Conservation (phyloP, 2,888 invertebrate genomes). For the Apamea sordens region DNA sequence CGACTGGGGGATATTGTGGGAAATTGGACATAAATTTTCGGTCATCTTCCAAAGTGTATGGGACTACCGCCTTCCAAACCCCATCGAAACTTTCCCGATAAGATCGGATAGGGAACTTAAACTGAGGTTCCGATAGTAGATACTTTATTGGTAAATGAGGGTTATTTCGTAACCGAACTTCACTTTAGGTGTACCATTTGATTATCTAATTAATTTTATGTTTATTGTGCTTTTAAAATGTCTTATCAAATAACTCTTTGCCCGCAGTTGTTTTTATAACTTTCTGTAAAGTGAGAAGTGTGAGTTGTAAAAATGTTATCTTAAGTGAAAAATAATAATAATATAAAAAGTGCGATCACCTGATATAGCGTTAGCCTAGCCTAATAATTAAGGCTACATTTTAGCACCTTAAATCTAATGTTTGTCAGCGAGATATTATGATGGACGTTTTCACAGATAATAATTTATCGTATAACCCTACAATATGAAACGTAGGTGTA, state of each 20-base stretch:
- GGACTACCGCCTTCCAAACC: constrained; percentile 67
- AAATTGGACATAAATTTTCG: constrained; percentile 82
- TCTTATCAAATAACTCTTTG: background rate
- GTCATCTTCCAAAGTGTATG: constrained; percentile 74
- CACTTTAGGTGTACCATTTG: background rate
- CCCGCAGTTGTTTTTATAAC: too few species aligned
- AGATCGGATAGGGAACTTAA: constrained; percentile 57
- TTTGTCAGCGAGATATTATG: background rate
- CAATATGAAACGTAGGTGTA: background rate
- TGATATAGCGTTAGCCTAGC: background rate
- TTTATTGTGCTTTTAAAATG: background rate
- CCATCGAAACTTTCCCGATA: constrained; percentile 66
- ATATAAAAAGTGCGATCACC: background rate
- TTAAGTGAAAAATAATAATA: background rate
- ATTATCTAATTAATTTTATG: constrained; percentile 5
- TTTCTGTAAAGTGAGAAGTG: too few species aligned
- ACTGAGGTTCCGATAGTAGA: constrained; percentile 23
- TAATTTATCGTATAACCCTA: background rate
- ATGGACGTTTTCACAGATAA: background rate
- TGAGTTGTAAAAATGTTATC: background rate
- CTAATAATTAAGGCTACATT: background rate
- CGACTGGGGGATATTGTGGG: constrained; percentile 69
- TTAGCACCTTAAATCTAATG: background rate
- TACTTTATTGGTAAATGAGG: constrained; percentile 22
- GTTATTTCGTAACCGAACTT: constrained; percentile 22